A percentile compares a stretch with the other conserved stretches of the same genome.
phyloP scores from a whole-genome alignment of 2,888 invertebrate genomes.

The Aporophyla nigra region DNA sequence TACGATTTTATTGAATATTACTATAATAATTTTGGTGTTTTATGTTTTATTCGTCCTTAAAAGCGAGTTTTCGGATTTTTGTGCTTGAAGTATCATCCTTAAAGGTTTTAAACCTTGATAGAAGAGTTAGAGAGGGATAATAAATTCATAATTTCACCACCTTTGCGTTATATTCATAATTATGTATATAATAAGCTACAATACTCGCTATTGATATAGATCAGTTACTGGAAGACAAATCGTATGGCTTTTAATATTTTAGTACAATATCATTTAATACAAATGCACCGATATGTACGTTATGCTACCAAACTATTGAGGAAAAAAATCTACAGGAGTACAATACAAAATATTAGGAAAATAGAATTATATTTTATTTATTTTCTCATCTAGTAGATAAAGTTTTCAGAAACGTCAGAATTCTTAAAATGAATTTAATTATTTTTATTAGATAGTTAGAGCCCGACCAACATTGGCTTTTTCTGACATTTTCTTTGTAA shows the following conservation, averaged over 20 bases:
- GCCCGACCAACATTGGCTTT: constrained; percentile 58
- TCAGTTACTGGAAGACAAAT: constrained; percentile 91
- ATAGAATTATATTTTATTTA: constrained; percentile 83
- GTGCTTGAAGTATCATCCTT: constrained; percentile 28
- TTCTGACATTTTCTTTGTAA: constrained; percentile 3
- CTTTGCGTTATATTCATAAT: constrained; percentile 79
- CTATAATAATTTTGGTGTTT: constrained; percentile 59
- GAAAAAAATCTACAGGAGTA: constrained; percentile 83
- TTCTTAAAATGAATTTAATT: constrained; percentile 72
- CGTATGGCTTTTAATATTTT: constrained; percentile 90
- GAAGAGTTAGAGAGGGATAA: constrained; percentile 34
- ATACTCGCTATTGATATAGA: constrained; percentile 90
- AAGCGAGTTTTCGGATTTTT: constrained; percentile 21
- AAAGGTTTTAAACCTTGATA: constrained; percentile 49
- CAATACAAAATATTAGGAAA: constrained; percentile 89
- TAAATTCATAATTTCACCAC: constrained; percentile 81
- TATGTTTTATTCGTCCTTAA: constrained; percentile 37
- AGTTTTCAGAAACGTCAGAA: constrained; percentile 83
- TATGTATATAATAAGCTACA: constrained; percentile 90
- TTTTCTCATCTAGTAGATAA: constrained; percentile 80
- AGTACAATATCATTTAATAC: constrained; percentile 85
- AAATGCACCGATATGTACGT: constrained; percentile 88
- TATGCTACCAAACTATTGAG: constrained; percentile 87
- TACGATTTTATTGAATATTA: constrained; percentile 73
- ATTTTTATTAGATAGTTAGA: constrained; percentile 61